These are phyloP conservation scores for Aptenodytes patagonicus DNA, from an alignment of 2,113 vertebrate species.

Conservation along the genomic window DNA sequence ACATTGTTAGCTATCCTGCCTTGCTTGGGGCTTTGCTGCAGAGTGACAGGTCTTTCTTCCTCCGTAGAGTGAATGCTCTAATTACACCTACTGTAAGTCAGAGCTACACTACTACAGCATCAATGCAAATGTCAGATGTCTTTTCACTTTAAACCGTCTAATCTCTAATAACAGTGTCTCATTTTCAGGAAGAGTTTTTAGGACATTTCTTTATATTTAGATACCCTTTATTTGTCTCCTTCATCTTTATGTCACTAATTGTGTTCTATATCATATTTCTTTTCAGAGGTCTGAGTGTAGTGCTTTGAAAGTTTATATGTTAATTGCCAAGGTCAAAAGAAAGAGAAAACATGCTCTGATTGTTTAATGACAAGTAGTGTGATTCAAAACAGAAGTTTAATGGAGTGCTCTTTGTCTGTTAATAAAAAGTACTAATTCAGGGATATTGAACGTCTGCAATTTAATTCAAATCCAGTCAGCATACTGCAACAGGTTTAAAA, in stretches of 20 bases:
- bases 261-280: slow-evolving; percentile 71
- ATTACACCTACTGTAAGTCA: slow-evolving; percentile 78
- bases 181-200: slow-evolving; percentile 73
- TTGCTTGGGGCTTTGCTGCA: slow-evolving; percentile 80
- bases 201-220: slow-evolving; percentile 68
- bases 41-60: slow-evolving; percentile 81
- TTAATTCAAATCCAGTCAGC: not conserved
- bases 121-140: slow-evolving; percentile 79
- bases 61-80: slow-evolving; percentile 69
- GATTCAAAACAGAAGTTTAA: slow-evolving; percentile 23
- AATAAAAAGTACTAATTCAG: slow-evolving; percentile 3
- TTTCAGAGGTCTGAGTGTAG: slow-evolving; percentile 57
- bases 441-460: not conserved
- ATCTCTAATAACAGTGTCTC: slow-evolving; percentile 63
- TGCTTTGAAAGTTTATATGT: slow-evolving; percentile 73
- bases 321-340: slow-evolving; percentile 75
- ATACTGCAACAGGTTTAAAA: not conserved
- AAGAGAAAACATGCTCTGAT: slow-evolving; percentile 41
- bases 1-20: slow-evolving; percentile 30
- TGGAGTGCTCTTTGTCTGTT: not conserved
- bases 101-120: slow-evolving; percentile 69
- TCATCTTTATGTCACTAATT: slow-evolving; percentile 69
- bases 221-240: slow-evolving; percentile 54
- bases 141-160: slow-evolving; percentile 70
- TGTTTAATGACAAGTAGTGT: slow-evolving; percentile 4